Evolutionary conservation across 2,797 vertebrate genomes (phyloP).

Genomic region (Dendrocincla tyrannina): DNA sequence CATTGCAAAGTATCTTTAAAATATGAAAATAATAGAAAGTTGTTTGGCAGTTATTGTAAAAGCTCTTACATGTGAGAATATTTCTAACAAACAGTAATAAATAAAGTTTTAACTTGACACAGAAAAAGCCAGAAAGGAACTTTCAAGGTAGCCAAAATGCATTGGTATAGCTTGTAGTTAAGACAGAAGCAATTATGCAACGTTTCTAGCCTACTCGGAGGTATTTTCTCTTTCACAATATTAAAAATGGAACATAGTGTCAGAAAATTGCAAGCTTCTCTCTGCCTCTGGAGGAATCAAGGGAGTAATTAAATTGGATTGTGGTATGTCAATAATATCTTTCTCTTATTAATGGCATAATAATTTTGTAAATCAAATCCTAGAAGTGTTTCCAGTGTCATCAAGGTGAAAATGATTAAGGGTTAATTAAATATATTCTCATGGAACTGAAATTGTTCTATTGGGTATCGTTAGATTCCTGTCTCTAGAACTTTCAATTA

Average conservation of each 20-base stretch:
- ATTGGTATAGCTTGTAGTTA: not conserved
- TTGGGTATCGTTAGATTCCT: not conserved
- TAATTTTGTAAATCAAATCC: constrained; percentile 71
- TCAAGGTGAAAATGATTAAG: constrained; percentile 67
- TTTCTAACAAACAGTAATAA: constrained; percentile 6
- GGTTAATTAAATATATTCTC: constrained; percentile 69
- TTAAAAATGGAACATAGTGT: constrained; percentile 58
- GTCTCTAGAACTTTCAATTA: constrained; percentile 22
- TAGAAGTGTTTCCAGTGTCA: constrained; percentile 52
- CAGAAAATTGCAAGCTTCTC: constrained; percentile 51
- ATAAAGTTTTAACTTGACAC: constrained; percentile 11
- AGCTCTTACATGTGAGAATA: not conserved
- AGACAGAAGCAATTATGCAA: not conserved
- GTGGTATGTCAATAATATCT: constrained; percentile 54
- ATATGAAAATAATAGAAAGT: not conserved
- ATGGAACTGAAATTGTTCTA: constrained; percentile 50
- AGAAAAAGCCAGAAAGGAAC: not conserved
- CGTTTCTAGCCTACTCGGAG: not conserved
- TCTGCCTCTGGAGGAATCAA: constrained; percentile 44
- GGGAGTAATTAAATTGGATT: constrained; percentile 72
- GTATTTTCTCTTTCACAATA: constrained; percentile 47
- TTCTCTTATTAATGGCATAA: constrained; percentile 70
- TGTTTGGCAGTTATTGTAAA: not conserved
- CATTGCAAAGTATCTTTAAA: not conserved
- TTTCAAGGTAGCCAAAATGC: not conserved